Conservation (phyloP, 2,113 vertebrate species). For the Microtus ochrogaster region DNA sequence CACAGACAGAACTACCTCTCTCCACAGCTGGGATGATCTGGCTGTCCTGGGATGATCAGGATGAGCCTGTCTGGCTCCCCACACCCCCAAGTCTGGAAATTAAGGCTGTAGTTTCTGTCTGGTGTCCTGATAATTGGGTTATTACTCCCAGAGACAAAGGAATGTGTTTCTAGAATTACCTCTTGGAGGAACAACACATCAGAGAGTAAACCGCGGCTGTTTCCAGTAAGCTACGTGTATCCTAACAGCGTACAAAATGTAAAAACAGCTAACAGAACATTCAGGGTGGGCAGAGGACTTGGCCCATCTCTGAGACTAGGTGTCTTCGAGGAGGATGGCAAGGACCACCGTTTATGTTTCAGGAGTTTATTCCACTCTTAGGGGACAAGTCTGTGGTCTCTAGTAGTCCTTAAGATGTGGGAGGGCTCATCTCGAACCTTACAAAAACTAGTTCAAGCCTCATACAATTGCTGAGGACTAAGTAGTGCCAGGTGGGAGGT, state of each 20-base stretch:
- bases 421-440: background rate
- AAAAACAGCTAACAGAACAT: background rate
- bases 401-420: background rate
- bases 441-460: background rate
- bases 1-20: background rate
- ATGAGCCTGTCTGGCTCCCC: background rate
- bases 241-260: background rate
- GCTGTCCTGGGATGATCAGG: too few species aligned
- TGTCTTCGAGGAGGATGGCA: background rate
- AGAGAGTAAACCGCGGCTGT: background rate
- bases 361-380: background rate
- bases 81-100: background rate
- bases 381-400: background rate
- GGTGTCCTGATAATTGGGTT: constrained; percentile 35
- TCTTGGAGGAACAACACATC: background rate
- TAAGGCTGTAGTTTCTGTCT: constrained; percentile 41
- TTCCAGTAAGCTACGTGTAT: constrained; percentile 3
- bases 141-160: constrained; percentile 33
- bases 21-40: background rate
- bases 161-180: constrained; percentile 13
- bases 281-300: too few species aligned
- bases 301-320: background rate
- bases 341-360: background rate
- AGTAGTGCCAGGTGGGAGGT: background rate
- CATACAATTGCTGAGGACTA: background rate